Percentiles rank a stretch among this genome's conserved stretches.
phyloP scores from a whole-genome alignment of 2,888 invertebrate genomes.

The Chaetogeoica ovagalla region DNA sequence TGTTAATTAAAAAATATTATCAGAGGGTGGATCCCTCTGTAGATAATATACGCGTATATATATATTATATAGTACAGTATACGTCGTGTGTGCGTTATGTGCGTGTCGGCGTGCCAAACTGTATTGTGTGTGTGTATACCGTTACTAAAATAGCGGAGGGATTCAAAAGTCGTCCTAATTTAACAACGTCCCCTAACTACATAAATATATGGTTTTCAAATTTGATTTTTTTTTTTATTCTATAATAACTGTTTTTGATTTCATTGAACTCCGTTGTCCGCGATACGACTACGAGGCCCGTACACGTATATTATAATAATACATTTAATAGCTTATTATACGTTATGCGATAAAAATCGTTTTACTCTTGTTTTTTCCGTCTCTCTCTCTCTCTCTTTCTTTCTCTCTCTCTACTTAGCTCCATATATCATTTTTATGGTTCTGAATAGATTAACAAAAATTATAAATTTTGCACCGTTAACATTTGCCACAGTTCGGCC shows the following conservation, averaged over 20 bases:
- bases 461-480: slow-evolving; percentile 42
- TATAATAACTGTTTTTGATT: slow-evolving; percentile 40
- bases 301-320: not conserved
- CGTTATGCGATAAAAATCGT: slow-evolving; percentile 35
- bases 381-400: too few relatives aligned
- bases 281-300: slow-evolving; percentile 14
- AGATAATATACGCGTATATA: not conserved
- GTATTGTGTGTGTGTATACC: slow-evolving; percentile 40
- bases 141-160: slow-evolving; percentile 31
- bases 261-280: not conserved
- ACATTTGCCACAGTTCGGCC: slow-evolving; percentile 24
- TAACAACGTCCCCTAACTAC: slow-evolving; percentile 20
- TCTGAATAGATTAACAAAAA: slow-evolving; percentile 50
- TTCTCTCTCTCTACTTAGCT: slow-evolving; percentile 6
- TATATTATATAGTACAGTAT: too few relatives aligned
- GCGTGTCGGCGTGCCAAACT: slow-evolving; percentile 4
- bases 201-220: slow-evolving; percentile 14
- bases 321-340: slow-evolving; percentile 27
- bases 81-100: slow-evolving; percentile 5
- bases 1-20: slow-evolving; percentile 49
- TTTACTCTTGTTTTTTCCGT: not conserved
- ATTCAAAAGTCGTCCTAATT: slow-evolving; percentile 33
- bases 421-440: slow-evolving; percentile 45
- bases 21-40: slow-evolving; percentile 29
- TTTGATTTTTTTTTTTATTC: slow-evolving; percentile 38